Evolutionary conservation across 2,113 vertebrate genomes (phyloP), one percentile per base, ranked within the genome.

Genomic region (Phrynosoma platyrhinos): DNA sequence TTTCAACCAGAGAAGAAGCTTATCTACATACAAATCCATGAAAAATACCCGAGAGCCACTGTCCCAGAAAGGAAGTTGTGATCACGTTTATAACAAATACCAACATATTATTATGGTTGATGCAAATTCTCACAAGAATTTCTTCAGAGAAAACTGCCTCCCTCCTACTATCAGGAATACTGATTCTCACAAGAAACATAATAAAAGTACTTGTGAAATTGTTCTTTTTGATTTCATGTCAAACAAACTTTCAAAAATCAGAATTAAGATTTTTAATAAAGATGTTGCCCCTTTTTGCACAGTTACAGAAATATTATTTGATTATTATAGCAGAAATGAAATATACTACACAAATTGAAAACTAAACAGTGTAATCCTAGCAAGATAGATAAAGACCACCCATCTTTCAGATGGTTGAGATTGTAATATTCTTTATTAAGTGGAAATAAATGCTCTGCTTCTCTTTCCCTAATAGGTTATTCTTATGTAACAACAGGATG

Each of bases 371-470:
- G 87, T 87, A 89, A 89, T 52, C 47, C 21, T 82, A 1, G 0
- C 53, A 87, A 89, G 89, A 79, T 2, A 91, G 77, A 87, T 83
- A 89, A 85, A 90, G 71, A 85, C 23, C 16, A 2, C 55, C 78
- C 71, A 78, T 75, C 40, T 92, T 90, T 91, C 89, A 90, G 89
- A 91, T 0, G 8, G 66, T 85, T 69, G 5, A 90, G 89, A 88
- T 25, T 85, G 23, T 2, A 64, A 87, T 79, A 0, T 13, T 85
- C 76, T 89, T 85, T 90, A 90, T 83, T 87, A 79, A 86, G 10
- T 30, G 16, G 72, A 89, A 58, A 89, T 52, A 89, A 90, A 90
- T 5, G 16, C 85, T 78, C 85, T 85, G 23, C 86, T 86, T 32
- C 42, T 21, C 88, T 7, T 74, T 74, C 74, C 88, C 85, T 68